Conservation (phyloP, 2,113 vertebrate genomes). For the Phalacrocorax aristotelis region DNA sequence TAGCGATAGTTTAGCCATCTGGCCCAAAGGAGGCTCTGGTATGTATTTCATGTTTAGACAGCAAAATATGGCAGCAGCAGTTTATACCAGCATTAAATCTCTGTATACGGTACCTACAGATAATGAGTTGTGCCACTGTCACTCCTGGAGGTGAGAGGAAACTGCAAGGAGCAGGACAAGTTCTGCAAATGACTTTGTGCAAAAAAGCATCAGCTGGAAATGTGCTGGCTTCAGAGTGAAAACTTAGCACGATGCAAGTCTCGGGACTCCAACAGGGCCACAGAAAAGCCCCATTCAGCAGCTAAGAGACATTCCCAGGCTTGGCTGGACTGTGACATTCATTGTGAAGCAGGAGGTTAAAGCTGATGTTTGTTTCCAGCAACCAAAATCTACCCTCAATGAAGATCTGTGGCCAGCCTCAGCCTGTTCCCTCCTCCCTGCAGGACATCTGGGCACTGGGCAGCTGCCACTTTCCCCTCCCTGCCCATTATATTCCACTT, state of each 20-base stretch:
- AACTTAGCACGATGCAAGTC: not conserved
- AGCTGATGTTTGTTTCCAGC: not conserved
- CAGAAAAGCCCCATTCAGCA: not conserved
- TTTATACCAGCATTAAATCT: not conserved
- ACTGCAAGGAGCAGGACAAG: not conserved
- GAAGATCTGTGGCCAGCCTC: not conserved
- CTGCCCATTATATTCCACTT: rapidly evolving
- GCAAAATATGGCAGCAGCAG: not conserved
- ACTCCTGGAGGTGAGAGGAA: not conserved
- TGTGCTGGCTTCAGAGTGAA: not conserved
- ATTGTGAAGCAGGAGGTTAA: not conserved
- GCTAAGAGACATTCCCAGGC: not conserved
- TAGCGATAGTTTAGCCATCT: not conserved
- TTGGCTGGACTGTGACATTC: not conserved
- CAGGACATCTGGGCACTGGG: rapidly evolving
- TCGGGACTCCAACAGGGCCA: not conserved
- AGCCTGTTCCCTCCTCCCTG: too few species aligned
- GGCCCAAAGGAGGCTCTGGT: not conserved
- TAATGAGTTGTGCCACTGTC: not conserved
- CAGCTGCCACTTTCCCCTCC: not conserved
- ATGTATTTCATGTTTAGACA: not conserved
- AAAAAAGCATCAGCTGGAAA: not conserved
- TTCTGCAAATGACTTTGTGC: not conserved
- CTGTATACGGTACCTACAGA: not conserved
- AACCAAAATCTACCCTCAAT: not conserved